These are phyloP conservation scores for Agapostemon virescens DNA, from an alignment of 2,888 invertebrate genomes.

Conservation along the genomic window DNA sequence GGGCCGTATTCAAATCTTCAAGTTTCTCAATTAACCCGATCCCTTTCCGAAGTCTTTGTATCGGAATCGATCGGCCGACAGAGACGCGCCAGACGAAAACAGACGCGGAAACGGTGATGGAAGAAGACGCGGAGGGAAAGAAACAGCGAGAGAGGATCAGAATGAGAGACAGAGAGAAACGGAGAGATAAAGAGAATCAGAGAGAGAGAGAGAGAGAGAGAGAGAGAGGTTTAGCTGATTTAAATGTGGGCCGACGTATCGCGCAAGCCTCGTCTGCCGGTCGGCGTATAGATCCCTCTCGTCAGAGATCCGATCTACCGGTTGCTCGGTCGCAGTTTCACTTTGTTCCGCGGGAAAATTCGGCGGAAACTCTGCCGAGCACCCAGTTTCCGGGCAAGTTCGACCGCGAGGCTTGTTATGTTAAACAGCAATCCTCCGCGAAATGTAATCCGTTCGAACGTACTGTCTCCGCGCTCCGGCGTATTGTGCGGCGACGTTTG, in stretches of 20 bases:
- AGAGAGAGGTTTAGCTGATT: constrained; percentile 44
- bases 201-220: neutral
- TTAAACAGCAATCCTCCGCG: constrained; percentile 50
- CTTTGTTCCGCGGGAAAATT: constrained; percentile 36
- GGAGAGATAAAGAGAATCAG: neutral
- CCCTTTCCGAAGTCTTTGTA: constrained; percentile 56
- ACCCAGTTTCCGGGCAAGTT: constrained; percentile 38
- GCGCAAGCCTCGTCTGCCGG: neutral
- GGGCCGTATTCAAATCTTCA: constrained; percentile 73
- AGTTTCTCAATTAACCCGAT: constrained; percentile 76
- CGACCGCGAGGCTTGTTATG: constrained; percentile 51
- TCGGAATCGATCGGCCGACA: constrained; percentile 60
- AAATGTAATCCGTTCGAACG: constrained; percentile 44
- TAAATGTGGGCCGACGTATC: constrained; percentile 51
- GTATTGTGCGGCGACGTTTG: constrained; percentile 41
- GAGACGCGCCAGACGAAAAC: too few relatives aligned
- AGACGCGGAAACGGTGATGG: too few relatives aligned
- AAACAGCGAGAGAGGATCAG: neutral
- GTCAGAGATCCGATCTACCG: constrained; percentile 23
- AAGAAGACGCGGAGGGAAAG: neutral
- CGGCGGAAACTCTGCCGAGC: constrained; percentile 25
- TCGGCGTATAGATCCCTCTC: neutral
- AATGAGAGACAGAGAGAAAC: constrained; percentile 1
- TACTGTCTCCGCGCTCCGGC: constrained; percentile 18
- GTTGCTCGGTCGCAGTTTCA: constrained; percentile 8